These are phyloP conservation scores for Psammodynastes pulverulentus DNA, from an alignment of 2,113 vertebrate genomes.

Conservation along the genomic window DNA sequence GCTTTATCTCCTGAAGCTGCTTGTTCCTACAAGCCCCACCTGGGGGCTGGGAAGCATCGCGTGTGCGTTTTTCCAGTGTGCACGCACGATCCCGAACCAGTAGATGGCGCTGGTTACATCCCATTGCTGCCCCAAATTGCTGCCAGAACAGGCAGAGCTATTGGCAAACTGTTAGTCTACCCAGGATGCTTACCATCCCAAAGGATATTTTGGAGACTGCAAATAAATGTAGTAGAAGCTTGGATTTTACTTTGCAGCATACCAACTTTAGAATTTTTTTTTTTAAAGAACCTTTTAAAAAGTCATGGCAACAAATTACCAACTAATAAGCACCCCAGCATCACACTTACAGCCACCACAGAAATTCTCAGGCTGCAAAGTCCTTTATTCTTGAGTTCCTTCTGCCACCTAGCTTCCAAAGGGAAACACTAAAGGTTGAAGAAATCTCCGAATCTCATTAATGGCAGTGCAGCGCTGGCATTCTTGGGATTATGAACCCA, in stretches of 20 bases:
- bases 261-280: background rate
- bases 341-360: background rate
- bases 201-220: background rate
- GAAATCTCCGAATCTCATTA: background rate
- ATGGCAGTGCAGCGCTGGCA: background rate
- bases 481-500: background rate
- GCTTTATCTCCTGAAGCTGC: no score
- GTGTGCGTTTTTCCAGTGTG: no score
- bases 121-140: background rate
- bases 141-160: background rate
- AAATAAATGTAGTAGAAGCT: background rate
- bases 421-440: rapidly evolving
- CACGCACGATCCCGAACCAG: no score
- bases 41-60: no score
- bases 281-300: background rate
- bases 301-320: background rate
- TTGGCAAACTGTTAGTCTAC: background rate
- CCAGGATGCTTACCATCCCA: background rate
- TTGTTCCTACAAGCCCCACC: no score
- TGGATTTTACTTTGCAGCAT: background rate
- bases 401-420: slow-evolving; percentile 66
- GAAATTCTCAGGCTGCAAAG: background rate
- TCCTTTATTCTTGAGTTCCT: slow-evolving; percentile 6
- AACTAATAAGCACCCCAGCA: background rate
- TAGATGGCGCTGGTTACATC: no score